Evolutionary conservation across 2,797 vertebrate species (phyloP).

Genomic region (Galago senegalensis): DNA sequence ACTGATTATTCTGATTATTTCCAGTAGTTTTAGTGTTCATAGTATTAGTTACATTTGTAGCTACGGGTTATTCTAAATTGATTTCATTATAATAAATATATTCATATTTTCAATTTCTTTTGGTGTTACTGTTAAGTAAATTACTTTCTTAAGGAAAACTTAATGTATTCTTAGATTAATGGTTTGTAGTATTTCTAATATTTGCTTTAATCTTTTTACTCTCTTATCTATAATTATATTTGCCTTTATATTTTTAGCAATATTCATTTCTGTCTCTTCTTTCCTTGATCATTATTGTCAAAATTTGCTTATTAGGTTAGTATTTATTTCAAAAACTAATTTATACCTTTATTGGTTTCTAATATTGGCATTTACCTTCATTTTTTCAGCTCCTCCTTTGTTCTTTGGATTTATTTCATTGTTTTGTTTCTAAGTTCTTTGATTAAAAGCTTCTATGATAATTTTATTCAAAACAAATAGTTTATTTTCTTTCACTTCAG

Average conservation of each 20-base stretch:
- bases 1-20: background rate
- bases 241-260: background rate
- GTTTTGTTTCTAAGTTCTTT: background rate
- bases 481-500: background rate
- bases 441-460: background rate
- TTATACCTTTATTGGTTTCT: background rate
- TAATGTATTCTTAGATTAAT: background rate
- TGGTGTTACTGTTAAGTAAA: background rate
- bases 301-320: background rate
- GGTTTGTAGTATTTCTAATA: background rate
- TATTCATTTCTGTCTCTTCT: background rate
- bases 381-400: background rate
- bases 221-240: background rate
- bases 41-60: background rate
- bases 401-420: slow-evolving; percentile 27
- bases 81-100: background rate
- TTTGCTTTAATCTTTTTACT: background rate
- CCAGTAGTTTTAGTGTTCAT: background rate
- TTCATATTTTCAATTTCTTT: background rate
- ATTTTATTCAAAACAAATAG: background rate
- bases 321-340: background rate
- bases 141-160: background rate
- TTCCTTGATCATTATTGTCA: background rate
- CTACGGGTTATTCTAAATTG: background rate
- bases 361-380: slow-evolving; percentile 8